Evolutionary conservation across 2,113 vertebrate species (phyloP).

Genomic region (Festucalex cinctus): DNA sequence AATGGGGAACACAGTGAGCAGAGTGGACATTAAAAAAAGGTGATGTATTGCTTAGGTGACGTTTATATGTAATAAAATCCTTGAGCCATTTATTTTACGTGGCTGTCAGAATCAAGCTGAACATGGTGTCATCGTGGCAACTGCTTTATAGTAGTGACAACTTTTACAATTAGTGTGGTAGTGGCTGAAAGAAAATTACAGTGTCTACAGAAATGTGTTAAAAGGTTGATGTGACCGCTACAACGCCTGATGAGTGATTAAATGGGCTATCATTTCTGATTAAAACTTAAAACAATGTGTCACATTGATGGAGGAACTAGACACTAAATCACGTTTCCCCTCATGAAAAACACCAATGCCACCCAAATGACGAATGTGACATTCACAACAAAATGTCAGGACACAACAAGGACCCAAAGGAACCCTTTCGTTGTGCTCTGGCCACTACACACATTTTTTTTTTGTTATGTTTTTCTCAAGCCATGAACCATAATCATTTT

Average conservation of each 20-base stretch:
- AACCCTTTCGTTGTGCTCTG: neutral
- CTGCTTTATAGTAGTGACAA: slow-evolving; percentile 52
- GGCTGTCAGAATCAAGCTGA: slow-evolving; percentile 39
- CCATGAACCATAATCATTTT: slow-evolving; percentile 29
- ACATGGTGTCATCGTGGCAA: slow-evolving; percentile 61
- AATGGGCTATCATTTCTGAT: neutral
- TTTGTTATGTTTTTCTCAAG: neutral
- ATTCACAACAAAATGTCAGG: slow-evolving; percentile 12
- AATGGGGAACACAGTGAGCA: slow-evolving; percentile 1
- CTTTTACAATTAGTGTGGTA: slow-evolving; percentile 31
- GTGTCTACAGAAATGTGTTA: neutral
- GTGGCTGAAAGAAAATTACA: slow-evolving; percentile 12
- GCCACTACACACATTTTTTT: neutral
- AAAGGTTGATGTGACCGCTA: neutral
- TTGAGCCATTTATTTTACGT: slow-evolving; percentile 31
- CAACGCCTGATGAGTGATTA: neutral
- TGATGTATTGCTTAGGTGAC: slow-evolving; percentile 3
- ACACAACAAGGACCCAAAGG: slow-evolving; percentile 5
- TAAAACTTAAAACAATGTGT: neutral
- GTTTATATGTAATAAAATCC: slow-evolving; percentile 17
- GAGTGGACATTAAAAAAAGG: neutral
- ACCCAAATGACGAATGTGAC: neutral
- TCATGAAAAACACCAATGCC: slow-evolving; percentile 19
- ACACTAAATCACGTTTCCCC: slow-evolving; percentile 6
- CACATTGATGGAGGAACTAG: neutral